These are phyloP conservation scores for Mastomys coucha DNA, from an alignment of 2,113 vertebrate genomes.

Conservation along the genomic window DNA sequence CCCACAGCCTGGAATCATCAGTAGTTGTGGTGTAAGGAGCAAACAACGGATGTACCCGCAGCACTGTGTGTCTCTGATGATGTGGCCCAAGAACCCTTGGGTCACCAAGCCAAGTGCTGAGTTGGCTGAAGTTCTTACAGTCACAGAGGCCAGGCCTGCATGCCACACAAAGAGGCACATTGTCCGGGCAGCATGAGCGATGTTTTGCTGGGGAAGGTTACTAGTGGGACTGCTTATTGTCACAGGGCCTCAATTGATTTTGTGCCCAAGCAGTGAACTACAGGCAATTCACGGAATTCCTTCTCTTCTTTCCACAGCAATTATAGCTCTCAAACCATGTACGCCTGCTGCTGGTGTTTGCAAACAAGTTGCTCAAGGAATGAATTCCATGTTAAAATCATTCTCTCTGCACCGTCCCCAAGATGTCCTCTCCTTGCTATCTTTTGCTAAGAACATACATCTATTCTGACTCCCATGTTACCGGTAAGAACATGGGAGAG, in stretches of 20 bases:
- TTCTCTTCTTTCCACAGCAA: slow-evolving; percentile 57
- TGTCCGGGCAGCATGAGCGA: slow-evolving; percentile 67
- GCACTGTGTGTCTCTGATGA: slow-evolving; percentile 64
- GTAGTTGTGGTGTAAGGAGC: slow-evolving; percentile 30
- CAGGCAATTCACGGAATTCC: slow-evolving; percentile 69
- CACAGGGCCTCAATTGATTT: slow-evolving; percentile 73
- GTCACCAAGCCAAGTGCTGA: slow-evolving; percentile 79
- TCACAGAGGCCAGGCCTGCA: slow-evolving; percentile 46
- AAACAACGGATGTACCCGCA: slow-evolving; percentile 59
- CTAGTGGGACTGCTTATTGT: slow-evolving; percentile 66
- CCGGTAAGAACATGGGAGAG: background rate
- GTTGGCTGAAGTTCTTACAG: slow-evolving; percentile 62
- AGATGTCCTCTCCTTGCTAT: slow-evolving; percentile 22
- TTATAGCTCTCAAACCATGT: slow-evolving; percentile 47
- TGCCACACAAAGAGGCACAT: slow-evolving; percentile 72
- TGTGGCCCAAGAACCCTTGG: slow-evolving; percentile 63
- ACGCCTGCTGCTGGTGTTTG: slow-evolving; percentile 41
- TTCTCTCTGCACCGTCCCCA: slow-evolving; percentile 7
- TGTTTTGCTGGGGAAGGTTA: slow-evolving; percentile 68
- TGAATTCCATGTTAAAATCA: slow-evolving; percentile 47
- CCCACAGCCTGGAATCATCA: slow-evolving; percentile 48
- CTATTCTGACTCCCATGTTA: background rate
- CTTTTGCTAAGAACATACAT: slow-evolving; percentile 13
- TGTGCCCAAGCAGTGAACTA: slow-evolving; percentile 74
- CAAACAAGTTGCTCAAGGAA: slow-evolving; percentile 44